Base-by-base conservation (phyloP, 2,797 vertebrate species). In the Macropodus opercularis region DNA sequence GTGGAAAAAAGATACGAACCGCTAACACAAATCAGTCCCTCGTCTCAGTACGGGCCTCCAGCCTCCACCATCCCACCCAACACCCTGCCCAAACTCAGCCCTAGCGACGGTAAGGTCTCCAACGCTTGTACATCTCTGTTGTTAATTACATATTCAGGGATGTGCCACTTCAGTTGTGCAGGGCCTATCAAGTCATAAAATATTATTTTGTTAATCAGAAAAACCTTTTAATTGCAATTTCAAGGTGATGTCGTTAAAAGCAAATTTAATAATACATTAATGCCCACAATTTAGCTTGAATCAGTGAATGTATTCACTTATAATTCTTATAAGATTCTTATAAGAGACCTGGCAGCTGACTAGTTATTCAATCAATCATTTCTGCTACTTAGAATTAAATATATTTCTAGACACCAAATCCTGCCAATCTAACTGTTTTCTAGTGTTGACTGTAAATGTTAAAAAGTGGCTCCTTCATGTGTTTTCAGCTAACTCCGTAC, bases 1-100 rank as follows among this genome's bases (percentile, higher is more conserved):
- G 92, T 91, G 51, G 97, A 99, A 56, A 98, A 97, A 77, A 90
- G 94, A 74, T 97, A 94, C 6, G 97, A 98, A 34, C 88, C 94
- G 0, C 31, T 92, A 43, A 85, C 93, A 59, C 94, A 93, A 58
- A 92, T 95, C 64, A 94, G 93, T 32, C 92, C 94, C 2, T 90
- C 94, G 0, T 89, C 94, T 3, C 96, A 95, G 81, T 97, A 96
- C 8, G 92, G 92, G 6, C 94, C 94, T 3, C 87, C 94, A 0
- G 56, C 64, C 23, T 91, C 93, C 19, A 81, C 90, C 0, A 75
- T 93, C 24, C 88, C 94, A 22, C 94, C 96, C n/a, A 93, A 91
- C 63, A 81, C 92, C 6, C 93, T 96, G 63, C 90, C 96, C 69
- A 98, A 96, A 85, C 93, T 95, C 66, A 84, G 85, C 23, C 94